Base-by-base conservation (phyloP, 2,888 invertebrate species). In the Liodrosophila aerea region DNA sequence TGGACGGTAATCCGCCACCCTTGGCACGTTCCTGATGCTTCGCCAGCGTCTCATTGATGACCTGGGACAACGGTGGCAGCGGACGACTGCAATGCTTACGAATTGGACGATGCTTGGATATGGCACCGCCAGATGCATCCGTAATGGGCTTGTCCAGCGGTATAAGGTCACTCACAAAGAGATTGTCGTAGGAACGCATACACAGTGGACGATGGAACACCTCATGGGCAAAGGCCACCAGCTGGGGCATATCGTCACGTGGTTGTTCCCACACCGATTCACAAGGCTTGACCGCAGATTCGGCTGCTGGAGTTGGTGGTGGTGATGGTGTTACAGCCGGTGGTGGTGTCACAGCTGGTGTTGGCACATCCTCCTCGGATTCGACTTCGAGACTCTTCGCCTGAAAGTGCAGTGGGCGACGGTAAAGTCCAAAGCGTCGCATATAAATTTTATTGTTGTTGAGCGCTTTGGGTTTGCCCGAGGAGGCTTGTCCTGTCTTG, bases 91-190 rank as follows among this genome's bases (percentile, higher is more conserved):
- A 37, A 0, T 22, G 22, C 22, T 22, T 22, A 5, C 22, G 22
- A 2, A 12, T 0, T 3, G 7, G 4, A 18, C 43, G 47, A 0
- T 39, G 54, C 52, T 81, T 81, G 0, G 81, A 76, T 7, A 81
- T 70, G 18, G 81, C 81, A 3, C 81, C 81, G 1, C 77, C 64
- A 0, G 60, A 34, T 0, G 40, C 4, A 33, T 85, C 57, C 1
- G 67, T 73, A 2, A 85, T 78, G 12, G 76, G 73, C 4, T 36
- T 47, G 1, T 39, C 40, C 37, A 78, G 29, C 0, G 83, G 83
- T 29, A 68, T 62, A 4, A 76, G 59, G 11, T 69, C 64, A 13
- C 64, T 74, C 7, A 63, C 59, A 15, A 63, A 66, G 1, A 64
- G 22, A 46, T 71, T 68, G 1, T 50, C 58, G 9, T 51, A 49